Evolutionary conservation across 2,888 invertebrate genomes (phyloP), one percentile per base, ranked within the genome.

Genomic region (Agrotis segetum): DNA sequence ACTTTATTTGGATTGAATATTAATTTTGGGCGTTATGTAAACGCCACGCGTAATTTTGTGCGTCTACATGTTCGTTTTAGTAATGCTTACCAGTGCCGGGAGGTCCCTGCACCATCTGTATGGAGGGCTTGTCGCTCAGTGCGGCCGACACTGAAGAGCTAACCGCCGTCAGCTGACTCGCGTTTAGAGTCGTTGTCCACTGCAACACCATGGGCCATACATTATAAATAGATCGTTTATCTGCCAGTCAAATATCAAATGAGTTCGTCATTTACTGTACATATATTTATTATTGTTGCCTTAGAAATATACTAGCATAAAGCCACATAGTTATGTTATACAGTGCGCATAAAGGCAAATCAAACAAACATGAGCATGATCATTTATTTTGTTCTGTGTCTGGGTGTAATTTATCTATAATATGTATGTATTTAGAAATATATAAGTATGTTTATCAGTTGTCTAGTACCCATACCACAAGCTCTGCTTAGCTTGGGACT

Each of bases 61-160:
- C n/a, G n/a, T n/a, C n/a, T n/a, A n/a, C n/a, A n/a, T n/a, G n/a
- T n/a, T n/a, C 17, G 0, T 14, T 66, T 40, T 16, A 24, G 17
- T 68, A 16, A 58, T 62, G 63, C 59, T 76, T 83, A 80, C 99
- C 99, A 4, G 99, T 99, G 50, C 99, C 98, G 0, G 98, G 98
- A 0, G 99, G 99, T 0, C 99, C 99, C 88, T 98, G 98, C 67
- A 99, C 97, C 85, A 99, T 96, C 83, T 97, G 97, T 81, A 99
- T 96, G 82, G 97, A 97, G 0, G 98, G 97, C 47, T 78, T 88
- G 71, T 93, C 92, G 9, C 91, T 87, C 0, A 95, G 85, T 6
- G 96, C 94, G 1, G 95, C n/a, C 1, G 89, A 81, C 13, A 96
- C 93, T 0, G 95, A 92, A 6, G 89, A 84, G 34, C 75, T 82